These are phyloP conservation scores for Bombus haemorrhoidalis DNA, from an alignment of 1,140 invertebrate genomes.

Conservation along the genomic window DNA sequence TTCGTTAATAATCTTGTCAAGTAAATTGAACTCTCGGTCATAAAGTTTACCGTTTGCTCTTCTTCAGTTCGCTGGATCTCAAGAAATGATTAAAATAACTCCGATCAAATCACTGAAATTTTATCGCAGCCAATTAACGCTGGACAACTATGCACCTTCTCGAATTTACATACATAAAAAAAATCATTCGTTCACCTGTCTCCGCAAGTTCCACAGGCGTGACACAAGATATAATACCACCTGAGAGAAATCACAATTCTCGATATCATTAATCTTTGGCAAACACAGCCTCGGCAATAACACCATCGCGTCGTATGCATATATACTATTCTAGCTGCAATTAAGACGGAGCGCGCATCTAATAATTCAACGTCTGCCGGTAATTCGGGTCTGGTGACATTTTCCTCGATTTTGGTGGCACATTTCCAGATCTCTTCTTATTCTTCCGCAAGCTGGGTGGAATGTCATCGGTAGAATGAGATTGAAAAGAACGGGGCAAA, in stretches of 20 bases:
- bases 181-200: background rate
- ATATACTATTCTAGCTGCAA: background rate
- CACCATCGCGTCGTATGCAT: background rate
- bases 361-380: background rate
- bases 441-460: background rate
- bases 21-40: too few species aligned
- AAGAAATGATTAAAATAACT: background rate
- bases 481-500: constrained; percentile 25
- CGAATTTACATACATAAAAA: background rate
- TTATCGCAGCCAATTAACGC: background rate
- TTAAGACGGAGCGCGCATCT: background rate
- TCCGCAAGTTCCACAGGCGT: too few species aligned
- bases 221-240: background rate
- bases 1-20: too few species aligned
- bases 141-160: background rate
- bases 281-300: background rate
- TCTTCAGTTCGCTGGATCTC: background rate
- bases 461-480: constrained; percentile 21
- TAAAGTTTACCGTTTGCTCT: too few species aligned
- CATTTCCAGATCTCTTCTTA: constrained; percentile 22
- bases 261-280: background rate
- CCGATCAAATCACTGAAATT: background rate
- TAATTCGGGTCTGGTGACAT: constrained; percentile 3
- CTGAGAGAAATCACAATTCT: background rate
- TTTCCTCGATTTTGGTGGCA: constrained; percentile 26